phyloP scores from a whole-genome alignment of 2,113 vertebrate species.

The Lamprotornis superbus region DNA sequence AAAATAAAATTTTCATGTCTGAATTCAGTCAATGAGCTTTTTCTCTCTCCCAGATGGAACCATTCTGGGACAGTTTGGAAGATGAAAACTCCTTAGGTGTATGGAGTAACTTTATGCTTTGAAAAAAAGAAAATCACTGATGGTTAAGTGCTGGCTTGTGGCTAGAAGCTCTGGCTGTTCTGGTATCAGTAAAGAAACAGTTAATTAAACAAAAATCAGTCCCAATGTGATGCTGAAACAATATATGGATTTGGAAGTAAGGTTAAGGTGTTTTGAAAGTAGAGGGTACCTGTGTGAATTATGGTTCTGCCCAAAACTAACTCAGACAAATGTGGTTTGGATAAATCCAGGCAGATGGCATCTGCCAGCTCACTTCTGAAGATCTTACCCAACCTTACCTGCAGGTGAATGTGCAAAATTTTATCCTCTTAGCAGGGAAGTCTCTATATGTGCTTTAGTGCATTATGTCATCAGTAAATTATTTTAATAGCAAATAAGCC shows the following conservation, averaged over 20 bases:
- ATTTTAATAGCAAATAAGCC: slow-evolving; percentile 49
- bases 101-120: not conserved
- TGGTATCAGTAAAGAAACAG: not conserved
- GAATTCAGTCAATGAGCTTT: not conserved
- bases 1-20: not conserved
- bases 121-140: no score
- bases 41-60: not conserved
- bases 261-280: not conserved
- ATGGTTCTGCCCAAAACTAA: not conserved
- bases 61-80: not conserved
- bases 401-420: not conserved
- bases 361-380: not conserved
- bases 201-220: not conserved
- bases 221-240: not conserved
- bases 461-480: not conserved
- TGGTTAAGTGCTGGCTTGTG: not conserved
- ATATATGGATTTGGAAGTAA: not conserved
- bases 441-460: not conserved
- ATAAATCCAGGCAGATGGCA: not conserved
- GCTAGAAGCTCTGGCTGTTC: not conserved
- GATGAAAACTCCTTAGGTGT: not conserved
- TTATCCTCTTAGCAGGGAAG: not conserved
- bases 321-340: not conserved
- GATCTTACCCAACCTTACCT: not conserved
- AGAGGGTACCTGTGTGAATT: not conserved